phyloP scores from a whole-genome alignment of 2,888 invertebrate genomes.

The Agonopterix arenella region DNA sequence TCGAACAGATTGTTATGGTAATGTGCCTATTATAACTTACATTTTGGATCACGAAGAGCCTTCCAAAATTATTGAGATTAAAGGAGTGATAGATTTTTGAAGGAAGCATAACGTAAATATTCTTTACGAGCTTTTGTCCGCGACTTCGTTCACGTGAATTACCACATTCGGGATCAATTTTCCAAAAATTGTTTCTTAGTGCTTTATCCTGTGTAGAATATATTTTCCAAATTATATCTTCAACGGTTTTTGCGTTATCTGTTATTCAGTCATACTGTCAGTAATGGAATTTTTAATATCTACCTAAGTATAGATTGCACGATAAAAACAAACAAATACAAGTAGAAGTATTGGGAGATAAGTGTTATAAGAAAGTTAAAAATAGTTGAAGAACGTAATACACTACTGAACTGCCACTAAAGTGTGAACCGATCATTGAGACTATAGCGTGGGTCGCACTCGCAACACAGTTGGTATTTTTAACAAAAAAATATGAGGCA shows the following conservation, averaged over 20 bases:
- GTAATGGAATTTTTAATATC: too few species aligned
- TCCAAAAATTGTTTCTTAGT: too few species aligned
- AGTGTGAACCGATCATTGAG: slow-evolving; percentile 68
- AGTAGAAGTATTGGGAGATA: background rate
- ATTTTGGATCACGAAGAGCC: background rate
- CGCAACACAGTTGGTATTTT: slow-evolving; percentile 53
- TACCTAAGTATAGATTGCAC: too few species aligned
- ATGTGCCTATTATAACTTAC: background rate
- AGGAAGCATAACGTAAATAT: background rate
- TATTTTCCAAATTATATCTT: too few species aligned
- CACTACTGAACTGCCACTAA: slow-evolving; percentile 63
- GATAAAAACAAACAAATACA: too few species aligned
- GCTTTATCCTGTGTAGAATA: too few species aligned
- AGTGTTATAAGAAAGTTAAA: slow-evolving; percentile 23
- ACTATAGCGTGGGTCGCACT: slow-evolving; percentile 50
- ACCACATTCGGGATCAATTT: too few species aligned
- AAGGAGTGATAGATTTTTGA: background rate
- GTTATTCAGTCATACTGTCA: too few species aligned
- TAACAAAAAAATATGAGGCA: slow-evolving; percentile 61
- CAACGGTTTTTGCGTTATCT: too few species aligned
- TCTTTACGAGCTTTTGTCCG: background rate
- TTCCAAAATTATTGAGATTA: background rate
- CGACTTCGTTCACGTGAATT: too few species aligned
- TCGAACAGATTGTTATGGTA: slow-evolving; percentile 17
- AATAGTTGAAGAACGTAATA: slow-evolving; percentile 51